Evolutionary conservation across 2,113 vertebrate genomes (phyloP), one percentile per base, ranked within the genome.

Genomic region (Anguilla japonica): DNA sequence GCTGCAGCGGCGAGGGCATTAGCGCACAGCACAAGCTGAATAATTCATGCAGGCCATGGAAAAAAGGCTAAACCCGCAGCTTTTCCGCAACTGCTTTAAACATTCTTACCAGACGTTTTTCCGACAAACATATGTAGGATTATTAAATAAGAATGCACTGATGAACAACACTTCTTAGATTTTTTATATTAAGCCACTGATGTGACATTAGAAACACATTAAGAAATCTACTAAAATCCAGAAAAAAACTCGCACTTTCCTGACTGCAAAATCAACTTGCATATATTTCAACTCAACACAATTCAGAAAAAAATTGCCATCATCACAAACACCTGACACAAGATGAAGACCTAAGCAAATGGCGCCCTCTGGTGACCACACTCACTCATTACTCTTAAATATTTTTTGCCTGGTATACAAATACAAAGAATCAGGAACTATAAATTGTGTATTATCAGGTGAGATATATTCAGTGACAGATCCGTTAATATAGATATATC

Each of bases 301-400:
- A 78, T 18, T 26, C 41, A 71, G 39, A 18, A 34, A n/a, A 22
- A 13, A 34, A 34, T 34, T 1, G 34, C 1, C 26, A 41, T 2
- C 41, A 26, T n/a, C 9, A n/a, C 63, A n/a, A 22, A 63, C 60
- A 20, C 5, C 20, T n/a, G 26, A 56, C 6, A 79, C 7, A 79
- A 41, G 9, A 18, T 50, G 2, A 90, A 90, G 83, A 46, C 1
- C 80, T 85, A 0, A 11, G 89, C 26, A 39, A 29, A 89, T 87
- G 79, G 53, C 50, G 7, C 89, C 92, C 86, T 88, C 94, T 93
- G 71, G 89, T 94, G 94, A 89, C 78, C 1, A 67, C 0, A 85
- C 0, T 20, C 18, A 4, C 41, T 56, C 60, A 92, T 67, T 87
- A 34, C 88, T 26, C 60, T 67, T 29, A 29, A 75, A n/a, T n/a